phyloP scores from a whole-genome alignment of 2,797 vertebrate species.

The Cephalopachus bancanus region DNA sequence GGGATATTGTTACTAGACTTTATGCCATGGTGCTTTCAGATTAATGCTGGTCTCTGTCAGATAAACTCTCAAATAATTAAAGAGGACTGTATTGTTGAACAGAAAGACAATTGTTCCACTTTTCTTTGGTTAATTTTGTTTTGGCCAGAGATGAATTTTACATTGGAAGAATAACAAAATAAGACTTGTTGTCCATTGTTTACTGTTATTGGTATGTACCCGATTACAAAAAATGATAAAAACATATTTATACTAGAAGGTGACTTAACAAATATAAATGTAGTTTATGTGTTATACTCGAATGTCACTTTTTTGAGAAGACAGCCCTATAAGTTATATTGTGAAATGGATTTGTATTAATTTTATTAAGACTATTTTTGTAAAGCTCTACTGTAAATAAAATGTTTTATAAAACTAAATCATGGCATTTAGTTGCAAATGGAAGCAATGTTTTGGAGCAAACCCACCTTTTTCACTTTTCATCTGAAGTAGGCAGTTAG shows the following conservation, averaged over 20 bases:
- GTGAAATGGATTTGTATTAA: conserved; percentile 89
- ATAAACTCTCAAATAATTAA: conserved; percentile 71
- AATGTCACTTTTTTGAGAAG: conserved; percentile 78
- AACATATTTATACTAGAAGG: conserved; percentile 84
- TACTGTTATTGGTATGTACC: conserved; percentile 68
- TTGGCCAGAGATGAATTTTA: conserved; percentile 80
- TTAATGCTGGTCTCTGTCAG: conserved; percentile 71
- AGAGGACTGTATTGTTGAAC: conserved; percentile 64
- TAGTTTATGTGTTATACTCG: conserved; percentile 82
- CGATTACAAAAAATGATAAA: conserved; percentile 84
- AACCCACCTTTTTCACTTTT: neutral
- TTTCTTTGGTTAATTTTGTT: conserved; percentile 73
- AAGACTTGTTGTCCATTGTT: conserved; percentile 75
- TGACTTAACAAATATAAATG: conserved; percentile 79
- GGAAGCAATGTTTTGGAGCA: conserved; percentile 23
- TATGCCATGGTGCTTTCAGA: conserved; percentile 72
- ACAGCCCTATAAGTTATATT: conserved; percentile 89
- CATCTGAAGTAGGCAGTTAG: neutral
- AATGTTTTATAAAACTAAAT: conserved; percentile 79
- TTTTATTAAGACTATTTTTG: conserved; percentile 92
- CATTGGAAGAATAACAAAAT: conserved; percentile 77
- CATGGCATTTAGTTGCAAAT: conserved; percentile 17
- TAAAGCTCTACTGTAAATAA: conserved; percentile 90
- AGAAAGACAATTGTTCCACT: conserved; percentile 72
- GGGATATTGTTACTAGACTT: conserved; percentile 62